These are phyloP conservation scores for Melieria omissa DNA, from an alignment of 2,888 invertebrate genomes.

Conservation along the genomic window DNA sequence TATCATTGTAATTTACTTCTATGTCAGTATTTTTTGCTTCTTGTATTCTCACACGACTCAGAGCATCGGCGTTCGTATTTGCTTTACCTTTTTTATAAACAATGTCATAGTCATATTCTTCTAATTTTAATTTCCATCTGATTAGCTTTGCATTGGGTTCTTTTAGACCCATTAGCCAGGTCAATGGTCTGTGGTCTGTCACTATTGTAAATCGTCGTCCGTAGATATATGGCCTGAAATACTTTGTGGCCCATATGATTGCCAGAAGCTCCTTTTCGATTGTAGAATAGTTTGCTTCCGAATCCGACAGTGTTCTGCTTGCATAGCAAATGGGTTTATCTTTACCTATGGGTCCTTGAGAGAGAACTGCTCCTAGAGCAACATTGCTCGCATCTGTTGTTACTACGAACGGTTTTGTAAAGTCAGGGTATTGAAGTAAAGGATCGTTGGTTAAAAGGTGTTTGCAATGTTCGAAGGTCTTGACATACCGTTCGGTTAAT, in stretches of 20 bases:
- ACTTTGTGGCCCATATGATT: conserved; percentile 17
- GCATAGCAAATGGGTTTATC: conserved; percentile 51
- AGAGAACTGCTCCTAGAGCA: conserved; percentile 51
- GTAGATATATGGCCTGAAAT: conserved; percentile 15
- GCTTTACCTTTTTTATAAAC: conserved; percentile 2
- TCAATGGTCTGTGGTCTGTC: neutral
- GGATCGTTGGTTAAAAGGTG: neutral
- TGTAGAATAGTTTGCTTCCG: conserved; percentile 49
- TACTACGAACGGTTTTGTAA: neutral
- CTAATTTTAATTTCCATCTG: neutral
- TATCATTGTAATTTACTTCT: neutral
- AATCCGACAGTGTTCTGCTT: conserved; percentile 46
- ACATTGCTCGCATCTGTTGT: neutral
- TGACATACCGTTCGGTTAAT: conserved; percentile 34
- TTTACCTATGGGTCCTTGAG: conserved; percentile 50
- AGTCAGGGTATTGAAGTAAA: conserved; percentile 1
- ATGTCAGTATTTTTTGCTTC: neutral
- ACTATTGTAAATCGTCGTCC: neutral
- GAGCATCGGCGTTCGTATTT: conserved; percentile 9
- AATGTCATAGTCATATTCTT: neutral
- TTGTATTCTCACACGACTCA: neutral
- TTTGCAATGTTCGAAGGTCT: neutral
- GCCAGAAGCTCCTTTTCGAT: conserved; percentile 36
- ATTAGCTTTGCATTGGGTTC: neutral
- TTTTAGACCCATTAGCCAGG: neutral